These are phyloP conservation scores for Athalia circularis DNA, from an alignment of 2,888 invertebrate species.

Conservation along the genomic window DNA sequence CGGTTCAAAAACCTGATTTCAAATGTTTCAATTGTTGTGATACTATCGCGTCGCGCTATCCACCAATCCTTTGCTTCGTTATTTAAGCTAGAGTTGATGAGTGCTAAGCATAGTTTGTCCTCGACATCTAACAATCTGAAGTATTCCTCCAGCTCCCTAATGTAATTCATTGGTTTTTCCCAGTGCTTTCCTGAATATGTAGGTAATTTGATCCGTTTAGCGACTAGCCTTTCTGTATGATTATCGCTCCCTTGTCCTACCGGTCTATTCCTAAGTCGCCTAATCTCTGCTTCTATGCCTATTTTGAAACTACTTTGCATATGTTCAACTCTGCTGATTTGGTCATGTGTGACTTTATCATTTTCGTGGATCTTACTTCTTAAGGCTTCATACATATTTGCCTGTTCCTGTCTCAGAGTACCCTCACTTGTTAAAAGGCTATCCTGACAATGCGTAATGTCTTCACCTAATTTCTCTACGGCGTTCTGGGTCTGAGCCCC, in stretches of 20 bases:
- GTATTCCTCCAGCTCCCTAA: slow-evolving; percentile 10
- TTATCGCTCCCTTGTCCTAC: not conserved
- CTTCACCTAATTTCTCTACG: not conserved
- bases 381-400: not conserved
- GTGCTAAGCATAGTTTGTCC: not conserved
- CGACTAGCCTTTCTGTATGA: not conserved
- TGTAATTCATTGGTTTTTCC: not conserved
- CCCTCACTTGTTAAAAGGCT: not conserved
- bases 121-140: not conserved
- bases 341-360: not conserved
- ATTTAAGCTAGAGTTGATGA: not conserved
- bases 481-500: not conserved
- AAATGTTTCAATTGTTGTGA: not conserved
- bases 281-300: not conserved
- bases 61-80: slow-evolving; percentile 14
- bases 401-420: not conserved
- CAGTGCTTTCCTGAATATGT: not conserved
- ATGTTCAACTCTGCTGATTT: not conserved
- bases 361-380: not conserved
- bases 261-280: not conserved
- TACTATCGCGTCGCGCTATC: slow-evolving; percentile 1
- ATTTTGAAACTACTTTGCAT: not conserved
- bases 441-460: not conserved
- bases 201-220: not conserved
- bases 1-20: not conserved